Conservation (phyloP, 1,140 invertebrate species). For the Atta texana region DNA sequence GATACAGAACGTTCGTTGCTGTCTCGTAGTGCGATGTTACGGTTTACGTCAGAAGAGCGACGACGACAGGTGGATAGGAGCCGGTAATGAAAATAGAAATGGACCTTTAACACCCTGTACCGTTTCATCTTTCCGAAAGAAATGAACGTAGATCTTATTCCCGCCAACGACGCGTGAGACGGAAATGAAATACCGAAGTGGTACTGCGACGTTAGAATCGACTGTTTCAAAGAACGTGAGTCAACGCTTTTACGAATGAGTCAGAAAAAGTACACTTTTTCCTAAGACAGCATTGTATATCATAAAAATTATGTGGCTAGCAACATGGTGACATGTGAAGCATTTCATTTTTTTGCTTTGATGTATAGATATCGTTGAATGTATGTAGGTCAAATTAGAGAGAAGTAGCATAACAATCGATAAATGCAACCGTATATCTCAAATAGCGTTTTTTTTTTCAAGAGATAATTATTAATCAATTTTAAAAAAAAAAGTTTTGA, state of each 20-base stretch:
- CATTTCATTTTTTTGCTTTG: neutral
- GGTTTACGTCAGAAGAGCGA: constrained; percentile 75
- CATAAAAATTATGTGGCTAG: neutral
- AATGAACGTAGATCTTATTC: constrained; percentile 46
- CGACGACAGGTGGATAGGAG: constrained; percentile 81
- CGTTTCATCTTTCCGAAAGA: constrained; percentile 58
- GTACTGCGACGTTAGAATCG: constrained; percentile 26
- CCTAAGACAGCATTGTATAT: constrained; percentile 10
- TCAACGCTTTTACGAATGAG: constrained; percentile 46
- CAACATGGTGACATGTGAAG: neutral
- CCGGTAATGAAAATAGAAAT: constrained; percentile 80
- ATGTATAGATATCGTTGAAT: neutral
- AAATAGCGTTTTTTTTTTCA: neutral
- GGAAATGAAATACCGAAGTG: neutral
- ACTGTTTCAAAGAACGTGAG: constrained; percentile 27
- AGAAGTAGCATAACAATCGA: neutral
- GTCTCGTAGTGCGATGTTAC: constrained; percentile 43
- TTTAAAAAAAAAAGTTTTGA: neutral
- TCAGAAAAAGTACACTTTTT: constrained; percentile 15
- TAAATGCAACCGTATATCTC: neutral
- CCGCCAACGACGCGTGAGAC: neutral
- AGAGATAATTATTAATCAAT: neutral
- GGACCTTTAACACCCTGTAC: constrained; percentile 51
- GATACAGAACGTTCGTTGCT: constrained; percentile 52
- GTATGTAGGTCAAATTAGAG: neutral